A percentile compares a stretch with the other conserved stretches of the same genome.
Conservation (phyloP, 2,797 vertebrate species). For the Acomys russatus region DNA sequence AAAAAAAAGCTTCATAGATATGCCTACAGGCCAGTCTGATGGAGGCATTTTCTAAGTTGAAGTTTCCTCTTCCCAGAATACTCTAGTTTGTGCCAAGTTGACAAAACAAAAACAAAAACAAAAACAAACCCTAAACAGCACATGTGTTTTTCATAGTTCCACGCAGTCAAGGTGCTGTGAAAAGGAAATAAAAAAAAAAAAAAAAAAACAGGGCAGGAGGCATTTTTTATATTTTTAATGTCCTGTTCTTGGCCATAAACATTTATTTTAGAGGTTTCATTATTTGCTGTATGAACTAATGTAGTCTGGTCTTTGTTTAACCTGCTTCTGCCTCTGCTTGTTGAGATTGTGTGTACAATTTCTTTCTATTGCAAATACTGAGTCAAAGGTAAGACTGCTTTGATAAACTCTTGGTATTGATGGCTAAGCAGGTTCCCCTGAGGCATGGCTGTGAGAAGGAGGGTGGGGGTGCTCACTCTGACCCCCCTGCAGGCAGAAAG, state of each 20-base stretch:
- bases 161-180: no score
- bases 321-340: background rate
- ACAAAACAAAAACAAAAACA: background rate
- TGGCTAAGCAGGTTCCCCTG: background rate
- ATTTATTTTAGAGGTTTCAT: slow-evolving; percentile 24
- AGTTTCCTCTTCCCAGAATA: background rate
- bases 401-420: background rate
- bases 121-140: background rate
- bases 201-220: background rate
- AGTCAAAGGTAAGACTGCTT: slow-evolving; percentile 14
- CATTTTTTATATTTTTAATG: background rate
- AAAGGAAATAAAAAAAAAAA: no score
- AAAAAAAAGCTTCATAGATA: background rate
- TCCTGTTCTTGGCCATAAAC: slow-evolving; percentile 9
- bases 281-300: background rate
- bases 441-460: background rate
- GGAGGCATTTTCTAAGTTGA: background rate
- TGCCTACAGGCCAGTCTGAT: background rate
- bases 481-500: background rate
- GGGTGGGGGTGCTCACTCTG: background rate
- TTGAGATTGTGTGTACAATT: background rate
- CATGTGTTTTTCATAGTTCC: background rate
- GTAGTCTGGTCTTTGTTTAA: slow-evolving; percentile 26
- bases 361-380: background rate
- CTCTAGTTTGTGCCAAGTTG: background rate